Conservation (phyloP, 2,888 invertebrate genomes). For the Nomada fabriciana region DNA sequence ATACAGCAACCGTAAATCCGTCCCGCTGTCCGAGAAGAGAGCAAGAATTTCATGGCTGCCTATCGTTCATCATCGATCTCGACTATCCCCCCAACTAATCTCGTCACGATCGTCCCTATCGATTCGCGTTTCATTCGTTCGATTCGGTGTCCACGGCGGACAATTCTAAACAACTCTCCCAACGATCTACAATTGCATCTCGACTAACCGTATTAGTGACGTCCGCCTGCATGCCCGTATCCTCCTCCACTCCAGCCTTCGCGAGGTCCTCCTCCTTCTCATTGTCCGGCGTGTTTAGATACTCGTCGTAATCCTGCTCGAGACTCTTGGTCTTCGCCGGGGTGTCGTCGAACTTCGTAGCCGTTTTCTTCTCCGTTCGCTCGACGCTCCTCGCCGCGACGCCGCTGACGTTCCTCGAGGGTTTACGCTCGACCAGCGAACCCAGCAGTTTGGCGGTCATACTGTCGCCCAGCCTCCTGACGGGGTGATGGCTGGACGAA, state of each 20-base stretch:
- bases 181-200: background rate
- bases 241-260: slow-evolving; percentile 71
- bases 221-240: slow-evolving; percentile 77
- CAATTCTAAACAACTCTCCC: too few species aligned
- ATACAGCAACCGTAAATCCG: slow-evolving; percentile 37
- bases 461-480: slow-evolving; percentile 29
- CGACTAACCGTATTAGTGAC: slow-evolving; percentile 78
- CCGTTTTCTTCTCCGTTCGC: slow-evolving; percentile 45
- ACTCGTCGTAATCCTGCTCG: slow-evolving; percentile 80
- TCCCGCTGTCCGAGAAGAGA: background rate
- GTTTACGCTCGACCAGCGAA: slow-evolving; percentile 47
- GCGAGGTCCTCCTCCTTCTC: slow-evolving; percentile 75
- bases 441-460: slow-evolving; percentile 24
- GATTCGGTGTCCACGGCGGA: too few species aligned
- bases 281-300: slow-evolving; percentile 72
- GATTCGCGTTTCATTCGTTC: background rate
- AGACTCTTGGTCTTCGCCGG: slow-evolving; percentile 73
- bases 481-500: slow-evolving; percentile 5
- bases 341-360: slow-evolving; percentile 54
- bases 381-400: slow-evolving; percentile 40
- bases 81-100: background rate
- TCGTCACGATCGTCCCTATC: background rate
- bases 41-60: slow-evolving; percentile 31
- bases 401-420: slow-evolving; percentile 29
- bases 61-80: slow-evolving; percentile 35